A percentile compares a stretch with the other conserved stretches of the same genome.
Conservation (phyloP, 2,888 invertebrate genomes). For the Cosmopolites sordidus region DNA sequence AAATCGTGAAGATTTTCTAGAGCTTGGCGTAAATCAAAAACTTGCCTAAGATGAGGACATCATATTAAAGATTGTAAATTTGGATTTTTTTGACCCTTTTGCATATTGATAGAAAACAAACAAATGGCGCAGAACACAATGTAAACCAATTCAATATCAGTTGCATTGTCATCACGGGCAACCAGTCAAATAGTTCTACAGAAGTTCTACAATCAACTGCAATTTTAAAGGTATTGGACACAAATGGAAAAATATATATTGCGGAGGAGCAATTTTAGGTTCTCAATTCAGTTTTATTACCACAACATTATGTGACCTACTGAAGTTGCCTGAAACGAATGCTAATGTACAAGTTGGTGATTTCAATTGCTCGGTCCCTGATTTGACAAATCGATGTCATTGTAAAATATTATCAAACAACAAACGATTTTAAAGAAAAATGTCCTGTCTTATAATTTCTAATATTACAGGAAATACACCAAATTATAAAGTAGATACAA, state of each 20-base stretch:
- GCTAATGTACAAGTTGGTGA: not conserved
- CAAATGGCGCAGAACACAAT: not conserved
- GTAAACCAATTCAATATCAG: not conserved
- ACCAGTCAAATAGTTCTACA: too few species aligned
- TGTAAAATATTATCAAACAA: not conserved
- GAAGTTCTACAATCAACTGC: too few species aligned
- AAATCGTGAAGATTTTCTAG: too few species aligned
- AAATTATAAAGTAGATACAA: not conserved
- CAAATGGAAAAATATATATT: not conserved
- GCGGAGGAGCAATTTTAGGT: not conserved
- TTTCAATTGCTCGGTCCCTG: not conserved
- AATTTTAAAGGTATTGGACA: not conserved
- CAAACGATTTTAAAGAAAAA: not conserved
- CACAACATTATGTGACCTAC: not conserved
- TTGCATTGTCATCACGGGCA: not conserved
- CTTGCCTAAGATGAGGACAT: not conserved
- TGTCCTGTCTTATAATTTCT: not conserved
- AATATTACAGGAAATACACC: not conserved
- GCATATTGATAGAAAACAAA: not conserved
- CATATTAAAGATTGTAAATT: too few species aligned
- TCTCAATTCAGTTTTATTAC: not conserved
- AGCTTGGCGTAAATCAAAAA: too few species aligned
- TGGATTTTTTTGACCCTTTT: not conserved
- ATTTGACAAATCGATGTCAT: not conserved
- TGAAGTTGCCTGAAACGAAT: not conserved